Conservation (phyloP, 35 echinoderm and acorn worm genomes). For the Apostichopus californicus region DNA sequence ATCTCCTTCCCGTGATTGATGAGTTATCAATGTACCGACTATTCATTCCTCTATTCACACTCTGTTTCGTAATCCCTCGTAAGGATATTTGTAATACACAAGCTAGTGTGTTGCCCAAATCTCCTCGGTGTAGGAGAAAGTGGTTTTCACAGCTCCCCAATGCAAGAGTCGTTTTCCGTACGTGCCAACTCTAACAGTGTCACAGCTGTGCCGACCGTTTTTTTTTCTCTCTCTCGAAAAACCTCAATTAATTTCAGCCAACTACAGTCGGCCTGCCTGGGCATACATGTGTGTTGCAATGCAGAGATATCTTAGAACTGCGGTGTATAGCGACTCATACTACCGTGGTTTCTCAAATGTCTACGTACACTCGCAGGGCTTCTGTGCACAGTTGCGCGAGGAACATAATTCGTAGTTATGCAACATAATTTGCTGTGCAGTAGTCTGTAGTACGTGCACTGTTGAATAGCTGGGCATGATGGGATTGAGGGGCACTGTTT, state of each 20-base stretch:
- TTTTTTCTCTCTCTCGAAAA: conserved; percentile 25
- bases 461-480: neutral
- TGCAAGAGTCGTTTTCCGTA: conserved; percentile 36
- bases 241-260: conserved; percentile 53
- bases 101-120: conserved; percentile 13
- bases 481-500: conserved; percentile 16
- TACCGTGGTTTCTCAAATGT: neutral
- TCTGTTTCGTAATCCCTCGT: conserved; percentile 12
- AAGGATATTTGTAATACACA: conserved; percentile 23
- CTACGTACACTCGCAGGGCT: neutral
- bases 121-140: conserved; percentile 40
- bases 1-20: conserved; percentile 27
- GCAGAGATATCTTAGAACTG: neutral
- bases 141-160: conserved; percentile 51
- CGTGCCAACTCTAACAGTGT: conserved; percentile 47
- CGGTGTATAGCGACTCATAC: neutral
- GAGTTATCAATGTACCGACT: conserved; percentile 29
- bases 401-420: conserved; percentile 55
- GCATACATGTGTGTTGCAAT: conserved; percentile 1
- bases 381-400: neutral
- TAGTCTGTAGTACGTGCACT: conserved; percentile 3
- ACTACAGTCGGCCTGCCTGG: conserved; percentile 13
- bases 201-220: conserved; percentile 42
- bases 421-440: conserved; percentile 36
- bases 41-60: conserved; percentile 23